A percentile compares a stretch with the other conserved stretches of the same genome.
These are phyloP conservation scores for Ectobius pallidus DNA, from an alignment of 2,888 invertebrate species.

Conservation along the genomic window DNA sequence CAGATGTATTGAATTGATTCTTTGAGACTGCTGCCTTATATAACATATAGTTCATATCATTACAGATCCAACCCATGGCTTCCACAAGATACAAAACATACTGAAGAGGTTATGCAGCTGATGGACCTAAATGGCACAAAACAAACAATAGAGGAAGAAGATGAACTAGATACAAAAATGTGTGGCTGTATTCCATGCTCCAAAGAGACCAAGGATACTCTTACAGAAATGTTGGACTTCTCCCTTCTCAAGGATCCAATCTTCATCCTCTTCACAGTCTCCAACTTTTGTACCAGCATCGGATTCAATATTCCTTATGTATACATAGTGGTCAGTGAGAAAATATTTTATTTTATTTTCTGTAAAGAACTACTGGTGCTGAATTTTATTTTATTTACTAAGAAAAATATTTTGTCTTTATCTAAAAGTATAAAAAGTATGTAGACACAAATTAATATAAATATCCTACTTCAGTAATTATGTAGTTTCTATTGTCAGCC, in stretches of 20 bases:
- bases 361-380: too few species aligned
- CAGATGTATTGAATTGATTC: too few species aligned
- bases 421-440: too few species aligned
- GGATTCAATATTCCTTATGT: constrained; percentile 95
- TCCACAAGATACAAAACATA: constrained; percentile 58
- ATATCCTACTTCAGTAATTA: too few species aligned
- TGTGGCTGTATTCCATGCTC: constrained; percentile 63
- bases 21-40: too few species aligned
- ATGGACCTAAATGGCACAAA: constrained; percentile 34
- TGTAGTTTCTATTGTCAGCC: too few species aligned
- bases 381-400: too few species aligned
- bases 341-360: too few species aligned
- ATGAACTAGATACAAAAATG: neutral
- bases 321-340: constrained; percentile 70
- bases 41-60: too few species aligned
- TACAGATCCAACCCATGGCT: constrained; percentile 22
- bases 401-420: too few species aligned
- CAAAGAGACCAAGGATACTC: constrained; percentile 71
- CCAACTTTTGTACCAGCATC: constrained; percentile 94
- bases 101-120: constrained; percentile 57
- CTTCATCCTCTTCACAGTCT: constrained; percentile 87
- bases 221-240: constrained; percentile 85
- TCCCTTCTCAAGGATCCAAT: constrained; percentile 82
- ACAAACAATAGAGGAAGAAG: neutral
- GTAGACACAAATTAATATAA: too few species aligned